A percentile compares a stretch with the other conserved stretches of the same genome.
These are phyloP conservation scores for Athene noctua DNA, from an alignment of 2,113 vertebrate genomes.

Conservation along the genomic window DNA sequence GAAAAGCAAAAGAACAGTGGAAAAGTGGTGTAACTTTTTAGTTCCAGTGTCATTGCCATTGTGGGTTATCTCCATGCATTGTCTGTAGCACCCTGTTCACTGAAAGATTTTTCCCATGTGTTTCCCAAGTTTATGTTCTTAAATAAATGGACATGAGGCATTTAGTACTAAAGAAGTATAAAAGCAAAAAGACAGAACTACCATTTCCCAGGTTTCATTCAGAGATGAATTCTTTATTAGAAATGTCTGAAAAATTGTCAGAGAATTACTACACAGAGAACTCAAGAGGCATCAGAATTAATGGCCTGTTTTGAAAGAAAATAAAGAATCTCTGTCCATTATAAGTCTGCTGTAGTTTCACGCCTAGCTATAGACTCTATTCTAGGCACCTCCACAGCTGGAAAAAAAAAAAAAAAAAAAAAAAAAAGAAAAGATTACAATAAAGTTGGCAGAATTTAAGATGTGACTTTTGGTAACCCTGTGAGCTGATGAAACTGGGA, in stretches of 20 bases:
- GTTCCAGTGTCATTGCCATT: neutral
- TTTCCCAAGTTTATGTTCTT: neutral
- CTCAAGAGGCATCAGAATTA: neutral
- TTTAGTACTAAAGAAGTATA: neutral
- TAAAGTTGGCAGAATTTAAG: neutral
- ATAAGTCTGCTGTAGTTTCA: neutral
- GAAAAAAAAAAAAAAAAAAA: neutral
- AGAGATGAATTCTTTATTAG: conserved; percentile 7
- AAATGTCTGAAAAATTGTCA: conserved; percentile 17
- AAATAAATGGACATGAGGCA: neutral
- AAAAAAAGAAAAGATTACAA: neutral
- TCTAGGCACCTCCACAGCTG: neutral
- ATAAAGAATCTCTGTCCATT: neutral
- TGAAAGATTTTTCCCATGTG: neutral
- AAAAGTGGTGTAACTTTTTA: neutral
- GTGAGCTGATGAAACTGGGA: neutral
- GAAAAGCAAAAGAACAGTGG: neutral
- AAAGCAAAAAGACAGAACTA: neutral
- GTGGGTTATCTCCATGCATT: neutral
- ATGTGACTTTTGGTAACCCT: neutral
- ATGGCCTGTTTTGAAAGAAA: conserved; percentile 14
- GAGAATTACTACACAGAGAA: neutral
- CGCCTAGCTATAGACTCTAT: neutral
- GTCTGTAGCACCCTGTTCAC: neutral
- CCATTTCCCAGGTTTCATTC: neutral